Percentiles rank a stretch among this genome's conserved stretches.
These are phyloP conservation scores for Danio choprae DNA, from an alignment of 2,797 vertebrate species.

Conservation along the genomic window DNA sequence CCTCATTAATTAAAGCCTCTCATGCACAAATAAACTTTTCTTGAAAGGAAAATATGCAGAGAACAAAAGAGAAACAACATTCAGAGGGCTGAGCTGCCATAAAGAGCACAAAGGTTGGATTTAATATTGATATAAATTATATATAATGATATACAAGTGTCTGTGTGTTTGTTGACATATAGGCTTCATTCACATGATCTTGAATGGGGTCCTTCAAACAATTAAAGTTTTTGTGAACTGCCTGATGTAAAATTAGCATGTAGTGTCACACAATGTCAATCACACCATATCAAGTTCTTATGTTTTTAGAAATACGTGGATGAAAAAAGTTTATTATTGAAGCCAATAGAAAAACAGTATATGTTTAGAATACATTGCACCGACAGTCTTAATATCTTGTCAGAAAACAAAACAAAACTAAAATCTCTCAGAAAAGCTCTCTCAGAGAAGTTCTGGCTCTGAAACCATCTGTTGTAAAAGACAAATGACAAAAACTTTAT, in stretches of 20 bases:
- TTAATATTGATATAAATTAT: not conserved
- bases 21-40: conserved; percentile 45
- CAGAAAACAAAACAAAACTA: no score
- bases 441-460: not conserved
- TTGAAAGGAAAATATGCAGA: not conserved
- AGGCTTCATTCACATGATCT: no score
- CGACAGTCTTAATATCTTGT: not conserved
- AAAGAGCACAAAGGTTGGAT: not conserved
- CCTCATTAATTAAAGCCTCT: conserved; percentile 58
- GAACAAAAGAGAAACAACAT: not conserved
- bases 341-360: no score
- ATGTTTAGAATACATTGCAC: not conserved
- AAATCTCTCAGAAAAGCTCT: not conserved
- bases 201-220: no score
- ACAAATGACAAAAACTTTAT: not conserved
- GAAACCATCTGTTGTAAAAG: not conserved
- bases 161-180: no score
- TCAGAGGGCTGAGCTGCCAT: not conserved
- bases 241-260: no score
- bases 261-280: no score
- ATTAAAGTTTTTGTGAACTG: no score
- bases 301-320: no score
- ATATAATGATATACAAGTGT: no score
- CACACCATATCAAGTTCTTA: no score
- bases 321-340: no score